Evolutionary conservation across 2,797 vertebrate species (phyloP).

Genomic region (Oryzias dopingdopingensis): DNA sequence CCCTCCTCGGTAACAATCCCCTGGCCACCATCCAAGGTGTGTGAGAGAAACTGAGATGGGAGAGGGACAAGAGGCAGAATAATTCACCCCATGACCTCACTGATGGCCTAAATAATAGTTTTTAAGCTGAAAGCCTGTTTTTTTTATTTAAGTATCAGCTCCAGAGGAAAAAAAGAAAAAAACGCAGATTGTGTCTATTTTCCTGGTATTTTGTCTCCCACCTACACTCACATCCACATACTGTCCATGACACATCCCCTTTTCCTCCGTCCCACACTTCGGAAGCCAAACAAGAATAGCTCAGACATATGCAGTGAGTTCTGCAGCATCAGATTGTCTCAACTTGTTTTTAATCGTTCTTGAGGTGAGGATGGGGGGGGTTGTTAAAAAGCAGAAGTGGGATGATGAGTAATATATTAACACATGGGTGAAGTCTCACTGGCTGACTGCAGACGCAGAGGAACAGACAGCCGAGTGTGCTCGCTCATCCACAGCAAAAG

Average conservation of each 20-base stretch:
- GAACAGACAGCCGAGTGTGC: conserved; percentile 36
- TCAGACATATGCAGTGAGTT: background rate
- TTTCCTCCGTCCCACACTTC: conserved; percentile 37
- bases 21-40: conserved; percentile 95
- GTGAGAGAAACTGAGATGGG: conserved; percentile 56
- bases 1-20: conserved; percentile 91
- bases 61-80: conserved; percentile 4
- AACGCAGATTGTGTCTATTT: conserved; percentile 3
- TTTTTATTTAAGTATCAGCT: conserved; percentile 2
- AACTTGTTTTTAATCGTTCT: conserved; percentile 23
- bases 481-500: conserved; percentile 36
- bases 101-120: too few relatives aligned
- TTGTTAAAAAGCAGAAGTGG: conserved; percentile 48
- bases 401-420: conserved; percentile 58
- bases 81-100: conserved; percentile 11
- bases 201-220: conserved; percentile 20
- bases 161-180: background rate
- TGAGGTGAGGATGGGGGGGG: background rate
- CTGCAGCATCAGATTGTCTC: conserved; percentile 20
- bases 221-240: conserved; percentile 15
- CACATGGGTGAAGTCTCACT: conserved; percentile 38
- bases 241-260: conserved; percentile 25
- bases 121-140: too few relatives aligned
- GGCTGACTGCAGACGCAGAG: conserved; percentile 40
- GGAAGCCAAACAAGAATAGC: conserved; percentile 24